These are phyloP conservation scores for Peromyscus californicus DNA, from an alignment of 2,113 vertebrate genomes.

Conservation along the genomic window DNA sequence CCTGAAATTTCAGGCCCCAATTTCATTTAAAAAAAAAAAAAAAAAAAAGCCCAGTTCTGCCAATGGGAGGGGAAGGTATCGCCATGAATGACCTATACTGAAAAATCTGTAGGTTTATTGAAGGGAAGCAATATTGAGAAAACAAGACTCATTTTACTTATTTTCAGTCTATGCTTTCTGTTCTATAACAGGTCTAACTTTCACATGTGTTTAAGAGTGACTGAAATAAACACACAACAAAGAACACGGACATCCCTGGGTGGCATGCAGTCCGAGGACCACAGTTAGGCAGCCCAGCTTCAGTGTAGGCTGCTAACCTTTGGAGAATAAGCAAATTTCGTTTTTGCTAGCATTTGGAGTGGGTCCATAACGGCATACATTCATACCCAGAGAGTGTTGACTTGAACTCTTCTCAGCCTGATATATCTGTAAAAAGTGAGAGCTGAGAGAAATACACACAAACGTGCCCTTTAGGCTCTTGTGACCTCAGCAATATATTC, in stretches of 20 bases:
- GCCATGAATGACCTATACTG: neutral
- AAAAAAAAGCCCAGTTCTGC: slow-evolving; percentile 66
- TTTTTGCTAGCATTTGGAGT: slow-evolving; percentile 75
- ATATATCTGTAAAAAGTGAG: slow-evolving; percentile 64
- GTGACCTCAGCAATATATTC: slow-evolving; percentile 68
- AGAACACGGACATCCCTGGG: neutral
- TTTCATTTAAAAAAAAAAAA: slow-evolving; percentile 74
- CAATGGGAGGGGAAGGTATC: neutral
- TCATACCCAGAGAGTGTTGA: slow-evolving; percentile 74
- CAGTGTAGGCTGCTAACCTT: slow-evolving; percentile 68
- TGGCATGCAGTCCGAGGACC: neutral
- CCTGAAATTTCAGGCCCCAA: slow-evolving; percentile 78
- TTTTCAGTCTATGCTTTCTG: neutral
- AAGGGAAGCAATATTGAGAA: slow-evolving; percentile 1
- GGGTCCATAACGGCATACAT: slow-evolving; percentile 58
- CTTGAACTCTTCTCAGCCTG: slow-evolving; percentile 72
- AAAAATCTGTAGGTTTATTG: slow-evolving; percentile 43
- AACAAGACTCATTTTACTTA: slow-evolving; percentile 48
- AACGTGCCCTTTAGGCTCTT: slow-evolving; percentile 71
- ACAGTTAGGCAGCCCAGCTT: slow-evolving; percentile 44
- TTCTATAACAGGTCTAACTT: neutral
- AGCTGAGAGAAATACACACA: slow-evolving; percentile 69
- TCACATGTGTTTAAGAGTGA: slow-evolving; percentile 43
- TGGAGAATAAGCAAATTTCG: slow-evolving; percentile 79
- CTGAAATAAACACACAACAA: neutral